Percentiles rank a stretch among this genome's conserved stretches.
Evolutionary conservation across 2,888 invertebrate genomes (phyloP).

Genomic region (Bruchidius siliquastri): DNA sequence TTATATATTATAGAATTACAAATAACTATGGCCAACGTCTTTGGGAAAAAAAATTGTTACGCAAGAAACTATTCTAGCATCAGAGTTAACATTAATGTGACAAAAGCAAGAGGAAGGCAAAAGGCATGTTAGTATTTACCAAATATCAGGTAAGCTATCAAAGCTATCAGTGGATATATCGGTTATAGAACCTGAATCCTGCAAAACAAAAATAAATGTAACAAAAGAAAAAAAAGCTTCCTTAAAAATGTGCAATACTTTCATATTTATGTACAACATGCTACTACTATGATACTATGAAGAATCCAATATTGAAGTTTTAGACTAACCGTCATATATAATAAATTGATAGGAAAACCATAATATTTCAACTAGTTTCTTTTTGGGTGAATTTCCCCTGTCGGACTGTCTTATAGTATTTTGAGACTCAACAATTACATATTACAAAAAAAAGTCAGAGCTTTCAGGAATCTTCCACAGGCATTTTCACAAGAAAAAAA

Average conservation of each 20-base stretch:
- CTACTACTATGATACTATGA: background rate
- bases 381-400: too few relatives aligned
- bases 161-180: slow-evolving; percentile 32
- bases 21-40: too few relatives aligned
- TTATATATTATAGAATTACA: too few relatives aligned
- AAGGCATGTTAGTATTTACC: slow-evolving; percentile 32
- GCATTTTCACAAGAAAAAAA: too few relatives aligned
- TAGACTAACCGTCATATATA: slow-evolving; percentile 19
- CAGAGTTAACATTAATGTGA: background rate
- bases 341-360: too few relatives aligned
- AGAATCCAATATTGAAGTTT: background rate
- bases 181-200: slow-evolving; percentile 36
- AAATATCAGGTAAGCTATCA: slow-evolving; percentile 27
- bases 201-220: slow-evolving; percentile 28
- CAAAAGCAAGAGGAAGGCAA: slow-evolving; percentile 5
- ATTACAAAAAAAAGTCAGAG: too few relatives aligned
- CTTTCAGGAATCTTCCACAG: too few relatives aligned
- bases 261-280: background rate
- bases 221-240: background rate
- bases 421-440: too few relatives aligned
- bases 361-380: too few relatives aligned
- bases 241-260: background rate
- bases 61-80: background rate
- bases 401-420: too few relatives aligned
- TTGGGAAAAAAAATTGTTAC: slow-evolving; percentile 5